Base-by-base conservation (phyloP, 1,140 invertebrate species). In the Caerostris darwini region DNA sequence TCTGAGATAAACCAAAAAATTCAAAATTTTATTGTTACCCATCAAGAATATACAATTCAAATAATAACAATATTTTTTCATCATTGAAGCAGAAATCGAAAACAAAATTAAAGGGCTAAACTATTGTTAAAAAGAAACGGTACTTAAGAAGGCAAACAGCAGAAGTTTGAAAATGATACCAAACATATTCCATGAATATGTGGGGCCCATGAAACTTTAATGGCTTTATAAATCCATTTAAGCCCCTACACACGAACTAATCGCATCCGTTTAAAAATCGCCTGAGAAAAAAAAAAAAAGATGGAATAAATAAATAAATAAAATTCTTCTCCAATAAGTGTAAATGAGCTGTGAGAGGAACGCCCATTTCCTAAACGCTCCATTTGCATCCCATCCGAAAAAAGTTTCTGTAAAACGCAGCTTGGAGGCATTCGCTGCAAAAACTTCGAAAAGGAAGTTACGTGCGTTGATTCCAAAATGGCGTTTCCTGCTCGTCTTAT, bases 271-370 rank as follows among this genome's bases (percentile, higher is more conserved):
- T 88, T 88, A 88, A 88, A 64, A 88, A n/a, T 88, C 86, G 14
- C n/a, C 7, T 7, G 50, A 2, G 6, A 10, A 54, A 12, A 17
- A 53, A 56, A 85, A 85, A 90, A 90, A 90, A n/a, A 0, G 34
- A 17, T 61, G 34, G 0, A 1, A 34, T 34, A 34, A 34, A 64
- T 14, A 64, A 17, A 17, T 64, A 64, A 64, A 64, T 64, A 12
- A 14, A 64, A 64, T 64, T 10, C n/a, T 56, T 67, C n/a, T 56
- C 19, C 64, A 90, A 90, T 57, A 50, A 90, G 88, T 57, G 53
- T 77, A 90, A 90, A 90, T 19, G 67, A 77, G 59, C 69, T 90
- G 88, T 19, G 64, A 56, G 34, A 90, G 59, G 34, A 90, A 57
- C 34, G 88, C 67, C 88, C 67, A 17, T 58, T 90, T 77, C 67